Evolutionary conservation across 2,797 vertebrate genomes (phyloP), one percentile per base, ranked within the genome.

Genomic region (Emydoidea blandingii): DNA sequence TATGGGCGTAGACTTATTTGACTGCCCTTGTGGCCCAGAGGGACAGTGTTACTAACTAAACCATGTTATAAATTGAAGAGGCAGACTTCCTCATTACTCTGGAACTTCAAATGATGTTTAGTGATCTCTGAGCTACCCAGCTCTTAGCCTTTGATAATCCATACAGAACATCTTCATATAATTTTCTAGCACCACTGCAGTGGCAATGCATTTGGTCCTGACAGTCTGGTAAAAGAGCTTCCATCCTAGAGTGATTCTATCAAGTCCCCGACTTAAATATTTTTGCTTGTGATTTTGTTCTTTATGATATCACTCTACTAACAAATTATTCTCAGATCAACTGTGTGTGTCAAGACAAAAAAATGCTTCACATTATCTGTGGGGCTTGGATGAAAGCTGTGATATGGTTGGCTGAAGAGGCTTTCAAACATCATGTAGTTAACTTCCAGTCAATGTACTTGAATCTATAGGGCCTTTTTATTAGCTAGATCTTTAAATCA

Each of bases 391-490:
- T 12, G 14, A 92, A 68, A 92, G 85, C 41, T 91, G 47, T 81
- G 44, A 86, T 79, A 59, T 50, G 68, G 27, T 52, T 3, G 89
- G 19, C 16, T 79, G 37, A 56, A 59, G 14, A 88, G 80, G 57
- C 78, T 56, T 56, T 89, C 54, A 82, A 16, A 49, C 31, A 31
- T 83, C 41, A 84, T 27, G 9, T 74, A 37, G 65, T 37, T 41
- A 37, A 27, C 25, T 92, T 72, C 76, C 83, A 44, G 37, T 87
- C 76, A 92, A 76, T 80, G 86, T 90, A 59, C 37, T 25, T 27
- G 50, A 88, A 19, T 12, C 23, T 31, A 27, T 53, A 54, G 79
- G 21, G 1, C 18, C 62, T 47, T 65, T 90, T 68, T 72, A 83
- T 65, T 79, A 88, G 34, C 72, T 83, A 81, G 41, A 83, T 78